phyloP scores from a whole-genome alignment of 2,888 invertebrate species.

The Pilophorus perplexus region DNA sequence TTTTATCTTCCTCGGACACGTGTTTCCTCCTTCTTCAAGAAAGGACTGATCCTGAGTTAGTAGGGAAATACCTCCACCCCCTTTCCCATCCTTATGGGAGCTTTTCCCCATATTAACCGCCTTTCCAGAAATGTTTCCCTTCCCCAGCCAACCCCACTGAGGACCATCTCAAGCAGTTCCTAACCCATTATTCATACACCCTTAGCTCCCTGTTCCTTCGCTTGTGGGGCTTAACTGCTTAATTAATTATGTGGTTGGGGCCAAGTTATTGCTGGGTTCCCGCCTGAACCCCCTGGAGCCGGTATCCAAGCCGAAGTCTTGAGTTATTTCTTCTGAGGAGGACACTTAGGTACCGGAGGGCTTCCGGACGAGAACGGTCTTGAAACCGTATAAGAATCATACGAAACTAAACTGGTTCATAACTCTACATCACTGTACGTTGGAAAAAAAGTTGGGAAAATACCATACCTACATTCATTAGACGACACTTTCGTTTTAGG shows the following conservation, averaged over 20 bases:
- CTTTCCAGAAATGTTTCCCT: no score
- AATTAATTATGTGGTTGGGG: conserved; percentile 35
- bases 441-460: no score
- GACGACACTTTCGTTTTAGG: no score
- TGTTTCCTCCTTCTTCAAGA: conserved; percentile 22
- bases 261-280: conserved; percentile 33
- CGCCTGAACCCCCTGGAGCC: background rate
- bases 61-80: conserved; percentile 10
- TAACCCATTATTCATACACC: conserved; percentile 23
- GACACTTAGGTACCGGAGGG: no score
- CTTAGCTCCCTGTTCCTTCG: conserved; percentile 7
- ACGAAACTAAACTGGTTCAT: no score
- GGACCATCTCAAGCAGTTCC: background rate
- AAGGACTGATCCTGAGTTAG: conserved; percentile 36
- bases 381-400: no score
- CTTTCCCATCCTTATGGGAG: conserved; percentile 19
- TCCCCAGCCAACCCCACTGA: no score
- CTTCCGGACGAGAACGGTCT: no score
- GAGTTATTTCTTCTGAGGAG: conserved; percentile 13
- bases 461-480: no score
- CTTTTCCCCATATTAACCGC: conserved; percentile 31
- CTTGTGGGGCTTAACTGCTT: conserved; percentile 35
- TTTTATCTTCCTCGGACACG: conserved; percentile 33
- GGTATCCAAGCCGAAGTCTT: background rate
- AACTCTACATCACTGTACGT: no score